A percentile compares a stretch with the other conserved stretches of the same genome.
Evolutionary conservation across 2,888 invertebrate genomes (phyloP).

Genomic region (Andrena haemorrhoa): DNA sequence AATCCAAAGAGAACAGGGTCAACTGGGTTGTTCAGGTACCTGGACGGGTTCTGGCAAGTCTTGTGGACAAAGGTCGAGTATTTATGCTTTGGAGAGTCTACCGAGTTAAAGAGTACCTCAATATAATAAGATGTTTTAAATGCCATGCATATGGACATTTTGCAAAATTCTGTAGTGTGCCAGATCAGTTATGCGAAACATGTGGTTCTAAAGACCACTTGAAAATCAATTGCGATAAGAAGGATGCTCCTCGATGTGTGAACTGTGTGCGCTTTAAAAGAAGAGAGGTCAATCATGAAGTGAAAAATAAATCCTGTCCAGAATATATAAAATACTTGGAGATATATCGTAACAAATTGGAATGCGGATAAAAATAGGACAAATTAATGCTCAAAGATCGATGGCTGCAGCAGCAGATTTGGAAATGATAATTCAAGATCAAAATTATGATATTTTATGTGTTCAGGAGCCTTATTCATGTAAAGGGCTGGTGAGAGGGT

Average conservation of each 20-base stretch:
- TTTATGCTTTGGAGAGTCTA: not conserved
- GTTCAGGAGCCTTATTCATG: not conserved
- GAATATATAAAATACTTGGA: not conserved
- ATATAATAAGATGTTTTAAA: not conserved
- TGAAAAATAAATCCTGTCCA: not conserved
- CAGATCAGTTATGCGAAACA: not conserved
- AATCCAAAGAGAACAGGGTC: no score
- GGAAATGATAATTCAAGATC: not conserved
- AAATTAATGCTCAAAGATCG: slow-evolving; percentile 3
- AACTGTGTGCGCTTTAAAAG: not conserved
- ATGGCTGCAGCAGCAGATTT: not conserved
- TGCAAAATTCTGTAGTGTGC: not conserved
- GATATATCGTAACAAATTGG: not conserved
- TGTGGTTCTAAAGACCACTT: slow-evolving; percentile 14
- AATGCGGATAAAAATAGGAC: not conserved
- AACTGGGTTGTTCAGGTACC: no score
- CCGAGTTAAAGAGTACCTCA: not conserved
- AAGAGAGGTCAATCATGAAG: not conserved
- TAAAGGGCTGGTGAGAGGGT: not conserved
- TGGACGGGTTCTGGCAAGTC: no score
- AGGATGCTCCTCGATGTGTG: not conserved
- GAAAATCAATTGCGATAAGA: not conserved
- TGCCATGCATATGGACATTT: slow-evolving; percentile 1
- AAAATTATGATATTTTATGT: not conserved
- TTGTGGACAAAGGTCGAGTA: not conserved